Evolutionary conservation across 2,113 vertebrate species (phyloP).

Genomic region (Chionis minor): DNA sequence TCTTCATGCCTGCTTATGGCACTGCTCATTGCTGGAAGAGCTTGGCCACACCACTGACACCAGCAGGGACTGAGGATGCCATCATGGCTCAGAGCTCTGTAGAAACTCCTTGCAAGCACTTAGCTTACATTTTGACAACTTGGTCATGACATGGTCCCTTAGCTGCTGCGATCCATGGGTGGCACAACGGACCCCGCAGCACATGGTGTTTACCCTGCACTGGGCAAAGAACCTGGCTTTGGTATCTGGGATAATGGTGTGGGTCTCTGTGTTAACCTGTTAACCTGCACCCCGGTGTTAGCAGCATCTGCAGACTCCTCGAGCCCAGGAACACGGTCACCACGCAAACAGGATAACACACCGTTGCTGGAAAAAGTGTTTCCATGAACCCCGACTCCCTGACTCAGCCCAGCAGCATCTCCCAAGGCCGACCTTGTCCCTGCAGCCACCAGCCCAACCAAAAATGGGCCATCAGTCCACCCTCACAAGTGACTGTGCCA

Average conservation of each 20-base stretch:
- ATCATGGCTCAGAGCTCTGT: neutral
- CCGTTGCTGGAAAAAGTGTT: neutral
- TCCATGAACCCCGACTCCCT: neutral
- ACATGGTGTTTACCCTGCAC: neutral
- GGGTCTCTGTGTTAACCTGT: neutral
- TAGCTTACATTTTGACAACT: neutral
- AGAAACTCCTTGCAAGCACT: neutral
- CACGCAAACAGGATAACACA: neutral
- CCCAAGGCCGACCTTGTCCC: neutral
- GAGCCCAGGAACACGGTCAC: neutral
- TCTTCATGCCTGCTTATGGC: neutral
- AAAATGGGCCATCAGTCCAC: neutral
- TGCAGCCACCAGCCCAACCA: neutral
- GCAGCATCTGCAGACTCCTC: neutral
- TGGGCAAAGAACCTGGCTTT: neutral
- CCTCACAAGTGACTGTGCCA: neutral
- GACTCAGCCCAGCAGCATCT: neutral
- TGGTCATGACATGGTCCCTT: no score
- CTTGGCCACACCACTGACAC: neutral
- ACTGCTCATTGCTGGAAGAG: neutral
- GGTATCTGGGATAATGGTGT: neutral
- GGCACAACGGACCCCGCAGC: neutral
- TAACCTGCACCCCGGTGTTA: rapidly evolving
- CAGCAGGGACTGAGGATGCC: neutral
- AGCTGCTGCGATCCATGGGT: neutral